Percentiles rank a stretch among this genome's conserved stretches.
Conservation (phyloP, 2,888 invertebrate genomes). For the Phalangium opilio region DNA sequence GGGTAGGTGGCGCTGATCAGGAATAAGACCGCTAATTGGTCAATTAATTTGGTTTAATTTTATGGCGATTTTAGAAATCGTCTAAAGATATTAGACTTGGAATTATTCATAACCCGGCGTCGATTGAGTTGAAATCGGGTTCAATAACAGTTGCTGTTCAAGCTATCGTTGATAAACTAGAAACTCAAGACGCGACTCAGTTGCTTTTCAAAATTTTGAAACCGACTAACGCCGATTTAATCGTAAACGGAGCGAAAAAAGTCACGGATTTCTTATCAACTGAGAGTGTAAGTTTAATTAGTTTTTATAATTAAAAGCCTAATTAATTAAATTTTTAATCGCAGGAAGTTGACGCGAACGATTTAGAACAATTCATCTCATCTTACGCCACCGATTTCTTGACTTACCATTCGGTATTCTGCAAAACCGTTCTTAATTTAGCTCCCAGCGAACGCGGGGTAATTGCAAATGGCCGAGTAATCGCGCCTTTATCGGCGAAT, state of each 20-base stretch:
- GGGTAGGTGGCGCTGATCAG: too few relatives aligned
- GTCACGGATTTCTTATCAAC: conserved; percentile 34
- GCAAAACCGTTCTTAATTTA: conserved; percentile 47
- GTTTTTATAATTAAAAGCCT: conserved; percentile 8
- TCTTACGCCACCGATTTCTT: conserved; percentile 5
- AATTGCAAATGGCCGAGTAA: conserved; percentile 69
- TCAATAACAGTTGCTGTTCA: conserved; percentile 28
- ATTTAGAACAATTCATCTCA: conserved; percentile 24
- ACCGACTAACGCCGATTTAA: conserved; percentile 32
- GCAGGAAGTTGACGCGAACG: conserved; percentile 35
- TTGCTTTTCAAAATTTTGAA: conserved; percentile 37
- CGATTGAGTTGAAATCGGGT: neutral
- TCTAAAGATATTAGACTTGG: conserved; percentile 10
- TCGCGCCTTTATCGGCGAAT: conserved; percentile 54
- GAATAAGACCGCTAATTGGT: too few relatives aligned
- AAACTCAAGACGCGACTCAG: conserved; percentile 30
- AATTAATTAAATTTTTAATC: conserved; percentile 13
- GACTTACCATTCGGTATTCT: conserved; percentile 12
- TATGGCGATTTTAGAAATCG: conserved; percentile 9
- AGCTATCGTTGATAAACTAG: conserved; percentile 31
- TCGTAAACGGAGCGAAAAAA: conserved; percentile 27
- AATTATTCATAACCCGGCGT: conserved; percentile 12
- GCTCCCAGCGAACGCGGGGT: conserved; percentile 51
- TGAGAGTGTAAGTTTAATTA: conserved; percentile 24
- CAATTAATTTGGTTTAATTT: too few relatives aligned